Base-by-base conservation (phyloP, 2,888 invertebrate species). In the Corythucha ciliata region DNA sequence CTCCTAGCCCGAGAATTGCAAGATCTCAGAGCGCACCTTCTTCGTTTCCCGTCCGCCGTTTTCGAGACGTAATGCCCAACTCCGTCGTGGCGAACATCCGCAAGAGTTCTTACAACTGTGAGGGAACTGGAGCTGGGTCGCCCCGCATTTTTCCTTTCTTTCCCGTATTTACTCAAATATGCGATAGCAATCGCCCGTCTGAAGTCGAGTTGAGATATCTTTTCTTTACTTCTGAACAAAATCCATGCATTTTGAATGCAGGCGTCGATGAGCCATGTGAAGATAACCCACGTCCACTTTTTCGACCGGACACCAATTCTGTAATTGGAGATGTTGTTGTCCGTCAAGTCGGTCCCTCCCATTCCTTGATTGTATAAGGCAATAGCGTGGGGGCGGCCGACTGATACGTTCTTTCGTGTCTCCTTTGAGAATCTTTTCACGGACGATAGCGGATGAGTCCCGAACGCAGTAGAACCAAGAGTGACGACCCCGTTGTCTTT, bases 231-330 rank as follows among this genome's bases (percentile, higher is more conserved):
- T 3, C 14, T 12, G 8, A 20, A 36, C n/a, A 40, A 2, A 4
- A 40, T 40, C 40, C 40, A 40, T 12, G 40, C 22, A 40, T 40
- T 40, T 10, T 36, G 36, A 21, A 36, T n/a, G 36, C 36, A 36
- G 3, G n/a, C 36, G 14, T 36, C 36, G 4, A 36, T 36, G 2
- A 36, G 14, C 36, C 36, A 36, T 18, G 36, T 36, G 4, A 36
- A 10, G 4, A 36, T 36, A 4, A 36, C 36, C 36, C 36, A 36
- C 10, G 36, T 36, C 36, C 36, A 36, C 36, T 36, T 36, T n/a
- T 40, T 40, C 24, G 22, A 5, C 25, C 40, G 20, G 4, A 40
- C 40, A 3, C 40, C 40, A 40, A 40, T 40, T 21, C 40, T 5
- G 25, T 40, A 40, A 22, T 40, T 40, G 21, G 21, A 21, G 6